phyloP scores from a whole-genome alignment of 2,113 vertebrate genomes.

The Cepphus grylle region DNA sequence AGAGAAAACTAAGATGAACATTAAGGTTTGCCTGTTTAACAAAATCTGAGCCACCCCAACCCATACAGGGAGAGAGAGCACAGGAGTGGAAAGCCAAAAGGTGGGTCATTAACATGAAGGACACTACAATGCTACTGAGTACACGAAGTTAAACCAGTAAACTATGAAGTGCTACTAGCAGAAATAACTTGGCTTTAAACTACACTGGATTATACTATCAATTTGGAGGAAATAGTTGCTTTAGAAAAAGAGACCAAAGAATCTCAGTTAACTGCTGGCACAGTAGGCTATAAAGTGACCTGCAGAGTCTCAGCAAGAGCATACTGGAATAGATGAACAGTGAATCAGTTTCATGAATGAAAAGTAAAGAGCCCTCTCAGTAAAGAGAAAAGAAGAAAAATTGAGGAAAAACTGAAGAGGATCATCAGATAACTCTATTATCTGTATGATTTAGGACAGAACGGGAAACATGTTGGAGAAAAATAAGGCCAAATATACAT shows the following conservation, averaged over 20 bases:
- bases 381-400: not conserved
- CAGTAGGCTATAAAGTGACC: not conserved
- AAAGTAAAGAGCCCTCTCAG: not conserved
- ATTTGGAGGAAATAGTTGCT: slow-evolving; percentile 44
- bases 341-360: slow-evolving; percentile 47
- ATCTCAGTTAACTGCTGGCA: slow-evolving; percentile 36
- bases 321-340: not conserved
- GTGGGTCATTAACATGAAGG: not conserved
- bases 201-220: not conserved
- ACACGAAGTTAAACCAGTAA: not conserved
- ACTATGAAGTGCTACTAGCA: not conserved
- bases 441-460: not conserved
- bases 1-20: not conserved
- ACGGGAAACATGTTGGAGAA: not conserved
- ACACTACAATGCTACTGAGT: not conserved
- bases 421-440: not conserved
- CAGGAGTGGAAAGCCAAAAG: not conserved
- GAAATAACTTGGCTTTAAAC: slow-evolving; percentile 38
- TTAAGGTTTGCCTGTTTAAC: not conserved
- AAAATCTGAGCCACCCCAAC: not conserved
- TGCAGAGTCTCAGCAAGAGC: slow-evolving; percentile 1
- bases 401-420: not conserved
- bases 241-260: not conserved
- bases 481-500: not conserved
- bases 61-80: not conserved